Evolutionary conservation across 2,113 vertebrate species (phyloP), one percentile per base, ranked within the genome.

Genomic region (Rallus limicola): DNA sequence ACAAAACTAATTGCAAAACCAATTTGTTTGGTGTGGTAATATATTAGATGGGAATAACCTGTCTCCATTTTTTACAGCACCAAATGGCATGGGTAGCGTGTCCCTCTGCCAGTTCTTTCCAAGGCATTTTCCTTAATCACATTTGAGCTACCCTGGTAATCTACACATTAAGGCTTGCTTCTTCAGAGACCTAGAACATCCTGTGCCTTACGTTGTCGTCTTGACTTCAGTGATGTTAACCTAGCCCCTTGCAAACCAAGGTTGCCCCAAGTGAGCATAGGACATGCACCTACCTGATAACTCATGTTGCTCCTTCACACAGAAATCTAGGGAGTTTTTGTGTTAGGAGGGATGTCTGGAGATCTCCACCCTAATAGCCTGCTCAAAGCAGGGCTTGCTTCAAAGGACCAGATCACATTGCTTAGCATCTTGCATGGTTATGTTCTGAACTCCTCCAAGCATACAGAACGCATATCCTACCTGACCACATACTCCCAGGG

Each of bases 11-110:
- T 76, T 76, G 44, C 69, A 81, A 90, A 90, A 95, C 75, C 60
- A 75, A 83, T 80, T 92, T 93, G 68, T 95, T 93, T 95, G 46
- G 68, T 78, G 48, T 62, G 34, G 19, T 82, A 75, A 93, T 17
- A 9, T 4, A n/a, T 67, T 71, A 83, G 38, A 72, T 60, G 46
- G 33, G n/a, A 93, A 53, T 46, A 92, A 79, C 21, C 19, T 58
- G n/a, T 4, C 46, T 78, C 33, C 3, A 2, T 36, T 63, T 77
- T 63, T 42, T 15, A 33, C 6, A 56, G 33, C 29, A 78, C 6
- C 23, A 13, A 86, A 21, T 5, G 36, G 11, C 50, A n/a, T 2
- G 4, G n/a, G 59, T 16, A 63, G 9, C 2, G 3, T 18, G 7
- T 28, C 24, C 6, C 36, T 59, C 67, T 44, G 58, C 14, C 31